These are phyloP conservation scores for Orientallactaga sibirica DNA, from an alignment of 2,797 vertebrate species.

Conservation along the genomic window DNA sequence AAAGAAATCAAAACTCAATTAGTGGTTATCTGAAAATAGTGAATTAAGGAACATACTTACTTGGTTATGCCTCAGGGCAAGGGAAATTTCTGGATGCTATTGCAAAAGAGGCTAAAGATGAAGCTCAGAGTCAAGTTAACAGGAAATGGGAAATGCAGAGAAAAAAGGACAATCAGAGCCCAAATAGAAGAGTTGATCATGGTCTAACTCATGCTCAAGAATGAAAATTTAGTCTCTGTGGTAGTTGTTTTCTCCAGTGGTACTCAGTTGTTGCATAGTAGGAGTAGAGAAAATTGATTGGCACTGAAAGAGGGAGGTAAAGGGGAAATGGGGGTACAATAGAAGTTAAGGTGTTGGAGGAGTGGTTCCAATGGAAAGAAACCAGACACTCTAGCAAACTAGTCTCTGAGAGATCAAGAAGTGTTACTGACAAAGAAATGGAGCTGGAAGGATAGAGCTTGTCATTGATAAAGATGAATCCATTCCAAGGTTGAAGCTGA, in stretches of 20 bases:
- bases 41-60: background rate
- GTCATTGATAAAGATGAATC: background rate
- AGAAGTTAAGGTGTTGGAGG: background rate
- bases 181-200: background rate
- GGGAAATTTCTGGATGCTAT: background rate
- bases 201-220: background rate
- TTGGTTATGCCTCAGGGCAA: background rate
- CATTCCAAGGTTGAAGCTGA: background rate
- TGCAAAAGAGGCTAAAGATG: background rate
- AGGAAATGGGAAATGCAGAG: background rate
- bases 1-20: background rate
- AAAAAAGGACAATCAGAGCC: background rate
- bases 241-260: background rate
- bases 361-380: background rate
- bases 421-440: background rate
- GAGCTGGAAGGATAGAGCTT: background rate
- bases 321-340: background rate
- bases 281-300: background rate
- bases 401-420: background rate
- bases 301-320: background rate
- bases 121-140: background rate
- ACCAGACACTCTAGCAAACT: background rate
- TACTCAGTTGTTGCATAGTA: background rate
- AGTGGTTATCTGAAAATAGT: background rate
- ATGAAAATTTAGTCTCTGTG: background rate